phyloP scores from a whole-genome alignment of 2,113 vertebrate species.

The Microcebus jonahi region DNA sequence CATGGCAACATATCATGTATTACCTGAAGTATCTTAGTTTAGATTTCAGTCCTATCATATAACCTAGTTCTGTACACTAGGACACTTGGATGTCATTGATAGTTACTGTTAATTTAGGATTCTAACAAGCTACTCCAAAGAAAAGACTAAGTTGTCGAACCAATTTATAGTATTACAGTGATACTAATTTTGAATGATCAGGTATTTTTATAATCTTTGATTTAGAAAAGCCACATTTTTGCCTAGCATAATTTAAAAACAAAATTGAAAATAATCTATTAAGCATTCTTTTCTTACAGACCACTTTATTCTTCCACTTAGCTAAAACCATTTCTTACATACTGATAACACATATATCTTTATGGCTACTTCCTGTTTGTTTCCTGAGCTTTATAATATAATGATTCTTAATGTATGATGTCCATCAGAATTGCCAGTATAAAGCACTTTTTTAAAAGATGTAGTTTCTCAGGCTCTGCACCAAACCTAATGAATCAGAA shows the following conservation, averaged over 20 bases:
- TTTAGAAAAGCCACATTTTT: slow-evolving; percentile 42
- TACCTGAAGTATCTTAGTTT: slow-evolving; percentile 48
- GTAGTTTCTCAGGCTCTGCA: background rate
- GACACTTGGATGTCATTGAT: slow-evolving; percentile 17
- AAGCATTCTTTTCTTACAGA: slow-evolving; percentile 22
- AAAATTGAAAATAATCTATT: slow-evolving; percentile 16
- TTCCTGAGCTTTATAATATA: slow-evolving; percentile 26
- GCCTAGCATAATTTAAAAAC: slow-evolving; percentile 33
- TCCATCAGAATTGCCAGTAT: slow-evolving; percentile 7
- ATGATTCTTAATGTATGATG: background rate
- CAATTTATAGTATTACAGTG: slow-evolving; percentile 21
- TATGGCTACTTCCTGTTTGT: background rate
- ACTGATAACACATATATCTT: background rate
- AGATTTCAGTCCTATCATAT: slow-evolving; percentile 28
- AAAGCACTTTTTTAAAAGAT: background rate
- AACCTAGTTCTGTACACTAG: slow-evolving; percentile 19
- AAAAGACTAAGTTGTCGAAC: slow-evolving; percentile 13
- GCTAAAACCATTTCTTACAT: slow-evolving; percentile 37
- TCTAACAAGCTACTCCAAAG: slow-evolving; percentile 23
- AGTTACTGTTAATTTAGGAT: slow-evolving; percentile 44
- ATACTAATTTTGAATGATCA: slow-evolving; percentile 16
- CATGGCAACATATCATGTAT: background rate
- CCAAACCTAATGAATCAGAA: background rate
- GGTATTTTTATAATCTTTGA: slow-evolving; percentile 19
- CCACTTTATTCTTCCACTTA: background rate